Base-by-base conservation (phyloP, 2,888 invertebrate genomes). In the Fragum fragum region DNA sequence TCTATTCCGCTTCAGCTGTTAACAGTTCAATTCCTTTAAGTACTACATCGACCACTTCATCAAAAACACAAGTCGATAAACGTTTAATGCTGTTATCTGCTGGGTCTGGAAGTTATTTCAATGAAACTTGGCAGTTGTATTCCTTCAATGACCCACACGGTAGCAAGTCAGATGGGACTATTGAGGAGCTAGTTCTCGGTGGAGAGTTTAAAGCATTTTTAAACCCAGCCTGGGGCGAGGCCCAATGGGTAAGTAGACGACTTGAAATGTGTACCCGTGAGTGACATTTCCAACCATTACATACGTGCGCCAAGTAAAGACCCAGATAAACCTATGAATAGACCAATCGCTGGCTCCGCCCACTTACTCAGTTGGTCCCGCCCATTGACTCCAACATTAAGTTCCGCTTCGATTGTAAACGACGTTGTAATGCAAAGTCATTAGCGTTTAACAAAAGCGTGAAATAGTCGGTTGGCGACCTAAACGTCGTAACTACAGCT, bases 171-270 rank as follows among this genome's bases (percentile, higher is more conserved):
- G 53, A 66, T 42, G 2, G 7, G 18, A 23, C n/a, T 36, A n/a
- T 42, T 16, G 53, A 28, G 0, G 29, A 66, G n/a, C 6, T 66
- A 2, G 16, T 59, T 0, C 21, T n/a, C 16, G 52, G 47, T 14
- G 36, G 55, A 16, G 75, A 75, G 9, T 75, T 69, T 39, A 75
- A 69, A 21, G 68, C 42, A 7, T 14, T 11, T 14, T 69, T 75
- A 16, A 68, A 75, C 28, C 74, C 53, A 14, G 14, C 36, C 1
- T 74, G 66, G 69, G 75, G 69, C 23, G 66, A 42, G 9, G n/a
- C 66, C 0, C 42, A 66, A 42, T 66, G 66, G 66, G 66, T 66
- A 42, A 14, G 39, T 47, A 36, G 32, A 36, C 32, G 9, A 36
- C 9, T 36, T 36, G 3, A 36, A 3, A 36, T 36, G 3, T 36